phyloP scores from a whole-genome alignment of 30 jellyfish, hydroid and myxozoan species.

The Hydractinia echinata region DNA sequence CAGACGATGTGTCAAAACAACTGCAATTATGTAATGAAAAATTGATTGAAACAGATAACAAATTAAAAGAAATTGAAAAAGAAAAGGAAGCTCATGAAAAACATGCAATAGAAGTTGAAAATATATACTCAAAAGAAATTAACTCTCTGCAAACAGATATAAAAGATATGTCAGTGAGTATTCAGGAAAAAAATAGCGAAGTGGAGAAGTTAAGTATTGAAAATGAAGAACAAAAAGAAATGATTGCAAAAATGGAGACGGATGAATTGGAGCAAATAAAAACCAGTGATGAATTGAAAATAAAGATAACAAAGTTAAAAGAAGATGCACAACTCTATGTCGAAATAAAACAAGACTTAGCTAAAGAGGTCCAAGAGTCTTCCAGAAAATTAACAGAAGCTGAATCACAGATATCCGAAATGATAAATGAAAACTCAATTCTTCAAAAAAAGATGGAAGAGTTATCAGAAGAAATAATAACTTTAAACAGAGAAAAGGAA shows the following conservation, averaged over 20 bases:
- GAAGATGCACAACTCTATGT: background rate
- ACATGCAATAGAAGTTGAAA: conserved; percentile 30
- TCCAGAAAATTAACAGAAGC: background rate
- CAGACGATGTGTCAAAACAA: conserved; percentile 14
- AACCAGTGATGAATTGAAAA: background rate
- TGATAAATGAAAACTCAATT: background rate
- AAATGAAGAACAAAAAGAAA: background rate
- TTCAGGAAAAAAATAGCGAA: background rate
- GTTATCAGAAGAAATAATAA: background rate
- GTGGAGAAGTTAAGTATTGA: conserved; percentile 15
- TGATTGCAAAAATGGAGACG: background rate
- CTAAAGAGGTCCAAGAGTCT: background rate
- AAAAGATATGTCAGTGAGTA: background rate
- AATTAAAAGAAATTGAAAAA: background rate
- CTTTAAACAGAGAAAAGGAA: background rate
- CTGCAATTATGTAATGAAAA: background rate
- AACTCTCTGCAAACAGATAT: conserved; percentile 28
- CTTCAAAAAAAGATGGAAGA: background rate
- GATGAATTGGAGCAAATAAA: background rate
- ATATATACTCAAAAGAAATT: conserved; percentile 32
- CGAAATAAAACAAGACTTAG: background rate
- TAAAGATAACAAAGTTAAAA: background rate
- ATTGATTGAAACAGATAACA: background rate
- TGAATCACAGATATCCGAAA: background rate
- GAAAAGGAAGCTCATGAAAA: background rate